Base-by-base conservation (phyloP, 2,888 invertebrate genomes). In the Myopa testacea region DNA sequence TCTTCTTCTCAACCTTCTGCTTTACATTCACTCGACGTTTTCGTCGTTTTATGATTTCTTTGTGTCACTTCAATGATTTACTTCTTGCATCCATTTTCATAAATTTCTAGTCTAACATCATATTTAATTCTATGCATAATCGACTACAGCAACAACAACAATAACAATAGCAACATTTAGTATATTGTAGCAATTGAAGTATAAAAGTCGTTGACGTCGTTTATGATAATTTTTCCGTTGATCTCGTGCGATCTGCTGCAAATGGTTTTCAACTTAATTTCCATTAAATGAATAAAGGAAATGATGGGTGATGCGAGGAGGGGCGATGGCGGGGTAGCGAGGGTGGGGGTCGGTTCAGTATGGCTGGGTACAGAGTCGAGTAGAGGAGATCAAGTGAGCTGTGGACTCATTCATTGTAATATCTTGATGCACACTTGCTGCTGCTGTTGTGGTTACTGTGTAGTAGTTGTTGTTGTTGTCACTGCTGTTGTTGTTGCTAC, bases 161-260 rank as follows among this genome's bases (percentile, higher is more conserved):
- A 45, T 34, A 65, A 65, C 67, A 67, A 52, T 37, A 19, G 4
- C 55, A 62, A 62, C 38, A 34, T 45, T 74, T 65, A 12, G 63
- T 50, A 52, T 19, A 12, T 55, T 34, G 73, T 50, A 19, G n/a
- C 60, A 37, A 60, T 60, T 60, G 40, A 63, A 38, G 34, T 52
- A 65, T 65, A 38, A 75, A 75, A 67, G 75, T 67, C 55, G 52
- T 75, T 75, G 75, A 75, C 75, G 75, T 67, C 75, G 65, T 75
- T 67, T 67, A 75, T 75, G 75, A 75, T 75, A 67, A 75, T 75
- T 75, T 62, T 58, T 38, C 16, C 74, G 50, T 26, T 55, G 74
- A 75, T 65, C 73, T 73, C 26, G 62, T 60, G 38, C 75, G 75
- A 67, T 75, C 75, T 67, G 38, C 75, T 50, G 40, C 8, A 3